Conservation (phyloP, 2,797 vertebrate species). For the Poliocrania exsul region DNA sequence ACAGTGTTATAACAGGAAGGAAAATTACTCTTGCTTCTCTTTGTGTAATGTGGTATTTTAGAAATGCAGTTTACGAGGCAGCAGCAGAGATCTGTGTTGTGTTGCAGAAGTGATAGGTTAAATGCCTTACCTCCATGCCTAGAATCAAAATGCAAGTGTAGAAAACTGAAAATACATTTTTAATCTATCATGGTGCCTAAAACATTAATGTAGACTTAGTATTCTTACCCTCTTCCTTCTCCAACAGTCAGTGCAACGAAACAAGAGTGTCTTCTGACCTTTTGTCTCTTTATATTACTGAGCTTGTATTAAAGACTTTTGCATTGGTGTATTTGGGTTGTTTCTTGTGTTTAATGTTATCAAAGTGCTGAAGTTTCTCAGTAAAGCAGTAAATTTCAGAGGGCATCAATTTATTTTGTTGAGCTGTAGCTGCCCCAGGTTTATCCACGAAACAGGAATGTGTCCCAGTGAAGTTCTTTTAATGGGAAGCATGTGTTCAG, state of each 20-base stretch:
- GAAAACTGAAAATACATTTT: not conserved
- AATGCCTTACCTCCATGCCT: not conserved
- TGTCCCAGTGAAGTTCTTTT: not conserved
- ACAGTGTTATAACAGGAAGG: not conserved
- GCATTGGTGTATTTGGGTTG: not conserved
- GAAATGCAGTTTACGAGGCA: not conserved
- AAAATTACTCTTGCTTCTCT: not conserved
- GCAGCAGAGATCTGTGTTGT: not conserved
- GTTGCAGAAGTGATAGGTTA: not conserved
- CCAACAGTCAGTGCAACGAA: not conserved
- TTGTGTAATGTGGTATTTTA: not conserved
- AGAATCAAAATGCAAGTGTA: not conserved
- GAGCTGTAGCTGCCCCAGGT: not conserved
- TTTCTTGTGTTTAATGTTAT: not conserved
- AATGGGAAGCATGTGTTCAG: not conserved
- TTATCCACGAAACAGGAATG: not conserved
- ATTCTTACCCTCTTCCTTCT: not conserved
- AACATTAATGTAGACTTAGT: not conserved
- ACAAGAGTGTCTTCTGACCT: not conserved
- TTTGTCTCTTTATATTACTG: not conserved
- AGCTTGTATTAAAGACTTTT: not conserved
- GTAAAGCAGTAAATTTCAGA: not conserved
- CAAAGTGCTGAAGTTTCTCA: not conserved
- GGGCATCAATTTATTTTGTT: not conserved
- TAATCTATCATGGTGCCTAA: not conserved